Percentiles rank a stretch among this genome's conserved stretches.
Conservation (phyloP, 2,113 vertebrate species). For the Muscicapa adusta region DNA sequence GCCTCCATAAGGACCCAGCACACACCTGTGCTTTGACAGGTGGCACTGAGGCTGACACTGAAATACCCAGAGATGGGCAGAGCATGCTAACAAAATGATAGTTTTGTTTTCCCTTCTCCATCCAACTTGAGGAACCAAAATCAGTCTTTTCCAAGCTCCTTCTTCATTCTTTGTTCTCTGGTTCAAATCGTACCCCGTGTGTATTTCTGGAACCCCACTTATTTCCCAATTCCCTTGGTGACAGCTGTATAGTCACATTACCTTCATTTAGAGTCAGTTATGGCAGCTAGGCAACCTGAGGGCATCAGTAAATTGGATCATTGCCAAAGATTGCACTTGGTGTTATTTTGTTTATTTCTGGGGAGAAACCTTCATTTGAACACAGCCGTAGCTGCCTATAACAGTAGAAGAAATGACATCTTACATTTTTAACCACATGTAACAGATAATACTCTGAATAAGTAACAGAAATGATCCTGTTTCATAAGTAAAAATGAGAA, state of each 20-base stretch:
- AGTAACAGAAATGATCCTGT: not conserved
- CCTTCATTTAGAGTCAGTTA: not conserved
- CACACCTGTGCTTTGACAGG: not conserved
- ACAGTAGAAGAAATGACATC: not conserved
- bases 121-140: not conserved
- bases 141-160: not conserved
- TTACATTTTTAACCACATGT: not conserved
- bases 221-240: not conserved
- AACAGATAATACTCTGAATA: not conserved
- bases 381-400: not conserved
- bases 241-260: constrained; percentile 2
- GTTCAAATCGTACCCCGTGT: not conserved
- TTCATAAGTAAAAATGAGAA: not conserved
- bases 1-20: fast-evolving
- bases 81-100: not conserved
- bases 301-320: constrained; percentile 9
- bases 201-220: not conserved
- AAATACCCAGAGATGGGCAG: not conserved
- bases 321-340: not conserved
- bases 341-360: not conserved
- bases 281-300: not conserved
- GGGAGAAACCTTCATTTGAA: not conserved
- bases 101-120: not conserved
- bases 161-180: not conserved
- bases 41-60: not conserved